Conservation (phyloP, 2,797 vertebrate species). For the Falco concolor region DNA sequence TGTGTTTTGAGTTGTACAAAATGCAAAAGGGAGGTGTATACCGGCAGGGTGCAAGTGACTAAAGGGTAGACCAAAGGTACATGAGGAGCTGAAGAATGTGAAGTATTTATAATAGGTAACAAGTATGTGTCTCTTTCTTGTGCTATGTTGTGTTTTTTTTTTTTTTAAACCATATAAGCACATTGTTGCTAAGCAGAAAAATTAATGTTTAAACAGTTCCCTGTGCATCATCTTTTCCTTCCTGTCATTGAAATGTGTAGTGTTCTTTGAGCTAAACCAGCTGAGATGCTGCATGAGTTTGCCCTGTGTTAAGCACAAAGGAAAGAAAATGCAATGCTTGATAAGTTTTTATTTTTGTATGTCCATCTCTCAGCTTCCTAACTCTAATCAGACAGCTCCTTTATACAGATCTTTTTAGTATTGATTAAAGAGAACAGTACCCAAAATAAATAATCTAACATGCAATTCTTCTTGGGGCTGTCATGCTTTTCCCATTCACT, state of each 20-base stretch:
- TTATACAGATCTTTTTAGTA: background rate
- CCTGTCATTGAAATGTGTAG: background rate
- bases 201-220: background rate
- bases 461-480: fast-evolving
- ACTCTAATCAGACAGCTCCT: background rate
- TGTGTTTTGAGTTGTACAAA: background rate
- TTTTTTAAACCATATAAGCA: background rate
- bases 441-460: background rate
- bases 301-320: background rate
- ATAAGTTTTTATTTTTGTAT: background rate
- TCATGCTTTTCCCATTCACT: background rate
- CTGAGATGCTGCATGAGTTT: background rate
- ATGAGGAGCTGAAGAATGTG: background rate
- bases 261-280: background rate
- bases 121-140: background rate
- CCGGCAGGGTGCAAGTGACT: background rate
- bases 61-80: background rate
- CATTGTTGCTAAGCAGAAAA: constrained; percentile 7
- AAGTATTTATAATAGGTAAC: background rate
- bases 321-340: background rate
- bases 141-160: background rate
- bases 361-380: background rate
- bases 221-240: background rate
- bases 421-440: background rate
- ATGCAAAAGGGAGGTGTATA: background rate